Evolutionary conservation across 2,888 invertebrate species (phyloP).

Genomic region (Bursaphelenchus okinawaensis): DNA sequence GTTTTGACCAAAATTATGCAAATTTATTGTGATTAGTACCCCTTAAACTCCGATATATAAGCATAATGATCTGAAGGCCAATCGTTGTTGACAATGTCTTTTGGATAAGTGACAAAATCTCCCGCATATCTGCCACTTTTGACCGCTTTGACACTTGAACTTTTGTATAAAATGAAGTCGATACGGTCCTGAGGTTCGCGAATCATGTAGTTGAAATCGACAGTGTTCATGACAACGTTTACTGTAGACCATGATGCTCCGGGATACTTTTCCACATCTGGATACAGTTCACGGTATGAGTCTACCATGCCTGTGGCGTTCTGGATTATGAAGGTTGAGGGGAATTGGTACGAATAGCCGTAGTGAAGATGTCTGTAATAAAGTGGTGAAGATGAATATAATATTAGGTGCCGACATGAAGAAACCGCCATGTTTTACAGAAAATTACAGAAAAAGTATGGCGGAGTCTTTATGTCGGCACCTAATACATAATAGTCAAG

Average conservation of each 20-base stretch:
- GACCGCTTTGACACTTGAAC: constrained; percentile 9
- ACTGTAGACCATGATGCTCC: constrained; percentile 44
- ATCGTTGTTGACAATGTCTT: constrained; percentile 42
- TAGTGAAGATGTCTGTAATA: constrained; percentile 35
- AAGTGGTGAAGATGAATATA: constrained; percentile 22
- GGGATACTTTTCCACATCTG: constrained; percentile 31
- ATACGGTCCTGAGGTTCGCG: constrained; percentile 47
- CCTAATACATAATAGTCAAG: no score
- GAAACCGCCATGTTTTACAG: no score
- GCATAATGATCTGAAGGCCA: constrained; percentile 53
- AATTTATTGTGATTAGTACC: no score
- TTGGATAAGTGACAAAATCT: constrained; percentile 14
- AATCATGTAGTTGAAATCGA: constrained; percentile 28
- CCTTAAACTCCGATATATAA: constrained; percentile 37
- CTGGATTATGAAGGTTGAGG: constrained; percentile 32
- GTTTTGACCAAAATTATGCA: no score
- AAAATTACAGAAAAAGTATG: no score
- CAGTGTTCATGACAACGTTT: constrained; percentile 21
- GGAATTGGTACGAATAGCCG: constrained; percentile 35
- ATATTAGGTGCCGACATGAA: no score
- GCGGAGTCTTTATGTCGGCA: no score
- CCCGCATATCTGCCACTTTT: constrained; percentile 35
- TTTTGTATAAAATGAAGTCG: constrained; percentile 43
- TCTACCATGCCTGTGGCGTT: constrained; percentile 27
- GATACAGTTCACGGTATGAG: constrained; percentile 34